A percentile compares a stretch with the other conserved stretches of the same genome.
These are phyloP conservation scores for Aphrocallistes beatrix DNA, from an alignment of 37 sponge, comb jelly and placozoan species.

Conservation along the genomic window DNA sequence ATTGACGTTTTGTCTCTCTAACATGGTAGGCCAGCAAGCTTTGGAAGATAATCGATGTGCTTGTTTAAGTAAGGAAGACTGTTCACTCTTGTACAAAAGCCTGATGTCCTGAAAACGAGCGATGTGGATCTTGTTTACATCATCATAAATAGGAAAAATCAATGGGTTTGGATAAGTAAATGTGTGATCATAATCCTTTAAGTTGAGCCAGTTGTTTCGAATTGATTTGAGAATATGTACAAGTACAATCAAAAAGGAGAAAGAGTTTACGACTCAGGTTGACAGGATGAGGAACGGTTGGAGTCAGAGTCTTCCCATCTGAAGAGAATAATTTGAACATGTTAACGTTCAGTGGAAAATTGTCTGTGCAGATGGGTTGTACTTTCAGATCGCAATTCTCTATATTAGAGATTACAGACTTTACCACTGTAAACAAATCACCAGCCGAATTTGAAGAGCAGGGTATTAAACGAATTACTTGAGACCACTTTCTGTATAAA, in stretches of 20 bases:
- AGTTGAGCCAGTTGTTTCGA: neutral
- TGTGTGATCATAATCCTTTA: neutral
- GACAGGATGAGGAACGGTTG: neutral
- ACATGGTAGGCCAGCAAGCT: neutral
- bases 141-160: neutral
- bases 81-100: neutral
- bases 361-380: neutral
- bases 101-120: neutral
- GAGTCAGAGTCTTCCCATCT: neutral
- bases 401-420: neutral
- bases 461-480: neutral
- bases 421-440: neutral
- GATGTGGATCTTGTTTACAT: neutral
- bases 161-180: neutral
- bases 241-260: neutral
- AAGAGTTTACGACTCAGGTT: neutral
- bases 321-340: slow-evolving; percentile 1
- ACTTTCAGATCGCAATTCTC: neutral
- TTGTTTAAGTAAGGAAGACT: neutral
- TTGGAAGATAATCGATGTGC: neutral
- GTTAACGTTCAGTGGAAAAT: neutral
- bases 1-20: neutral
- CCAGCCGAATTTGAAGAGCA: neutral
- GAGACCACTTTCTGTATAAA: neutral
- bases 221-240: neutral